Conservation (phyloP, 2,797 vertebrate genomes). For the Corythornis leucogaster region DNA sequence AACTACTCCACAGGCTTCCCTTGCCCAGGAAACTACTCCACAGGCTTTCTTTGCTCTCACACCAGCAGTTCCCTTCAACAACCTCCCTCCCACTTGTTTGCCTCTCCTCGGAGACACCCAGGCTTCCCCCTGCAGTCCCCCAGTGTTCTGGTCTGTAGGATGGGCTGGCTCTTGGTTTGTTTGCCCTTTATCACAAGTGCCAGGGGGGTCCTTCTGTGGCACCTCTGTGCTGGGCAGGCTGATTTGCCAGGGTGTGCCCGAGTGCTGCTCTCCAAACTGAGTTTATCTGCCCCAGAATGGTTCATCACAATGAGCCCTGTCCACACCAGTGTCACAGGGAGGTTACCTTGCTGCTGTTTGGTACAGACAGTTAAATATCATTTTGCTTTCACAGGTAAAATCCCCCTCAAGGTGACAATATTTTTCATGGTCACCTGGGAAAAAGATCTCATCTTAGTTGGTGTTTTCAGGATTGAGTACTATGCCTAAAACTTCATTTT, state of each 20-base stretch:
- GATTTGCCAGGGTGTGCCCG: not conserved
- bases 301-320: not conserved
- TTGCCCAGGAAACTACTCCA: too few relatives aligned
- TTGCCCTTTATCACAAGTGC: not conserved
- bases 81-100: not conserved
- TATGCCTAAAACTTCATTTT: not conserved
- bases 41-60: not conserved
- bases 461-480: not conserved
- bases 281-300: not conserved
- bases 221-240: not conserved
- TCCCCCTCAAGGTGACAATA: not conserved
- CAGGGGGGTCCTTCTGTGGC: accelerated
- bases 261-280: not conserved
- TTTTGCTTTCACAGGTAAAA: not conserved
- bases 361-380: not conserved
- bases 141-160: not conserved
- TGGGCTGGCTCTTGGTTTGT: not conserved
- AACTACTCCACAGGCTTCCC: too few relatives aligned
- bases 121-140: not conserved
- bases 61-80: not conserved
- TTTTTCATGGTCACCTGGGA: not conserved
- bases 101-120: not conserved
- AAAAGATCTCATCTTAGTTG: not conserved
- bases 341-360: not conserved
- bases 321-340: not conserved